These are phyloP conservation scores for Cecidostiba fungosa DNA, from an alignment of 2,888 invertebrate species.

Conservation along the genomic window DNA sequence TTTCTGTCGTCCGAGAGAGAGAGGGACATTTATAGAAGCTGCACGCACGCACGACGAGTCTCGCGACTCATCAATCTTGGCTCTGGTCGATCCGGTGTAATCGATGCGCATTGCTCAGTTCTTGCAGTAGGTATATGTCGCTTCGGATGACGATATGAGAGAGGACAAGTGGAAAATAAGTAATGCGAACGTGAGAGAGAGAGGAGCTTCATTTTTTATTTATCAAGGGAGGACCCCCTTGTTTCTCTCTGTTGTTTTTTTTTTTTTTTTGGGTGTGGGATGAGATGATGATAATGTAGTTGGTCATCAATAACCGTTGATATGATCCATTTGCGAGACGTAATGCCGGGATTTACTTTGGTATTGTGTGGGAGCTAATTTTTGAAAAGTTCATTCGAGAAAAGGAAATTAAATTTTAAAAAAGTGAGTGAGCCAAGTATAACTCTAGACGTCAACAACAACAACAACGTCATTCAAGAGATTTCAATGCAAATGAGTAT, in stretches of 20 bases:
- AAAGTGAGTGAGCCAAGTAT: no score
- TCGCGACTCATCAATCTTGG: conserved; percentile 62
- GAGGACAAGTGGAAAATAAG: conserved; percentile 57
- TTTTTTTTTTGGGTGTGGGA: neutral
- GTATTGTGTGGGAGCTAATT: neutral
- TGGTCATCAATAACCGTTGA: conserved; percentile 3
- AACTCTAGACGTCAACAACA: neutral
- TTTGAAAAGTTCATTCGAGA: no score
- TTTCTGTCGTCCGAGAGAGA: conserved; percentile 5
- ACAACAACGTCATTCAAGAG: no score
- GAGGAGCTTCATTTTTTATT: conserved; percentile 24
- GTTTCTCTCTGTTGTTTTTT: no score
- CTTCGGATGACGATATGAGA: conserved; percentile 46
- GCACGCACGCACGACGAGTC: neutral
- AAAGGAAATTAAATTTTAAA: no score
- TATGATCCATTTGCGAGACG: neutral
- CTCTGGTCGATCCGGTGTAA: conserved; percentile 50
- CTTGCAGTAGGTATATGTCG: neutral
- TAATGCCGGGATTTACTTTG: neutral
- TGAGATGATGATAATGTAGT: neutral
- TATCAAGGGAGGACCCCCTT: neutral
- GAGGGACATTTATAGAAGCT: conserved; percentile 55
- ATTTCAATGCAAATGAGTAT: no score
- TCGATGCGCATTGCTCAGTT: conserved; percentile 55
- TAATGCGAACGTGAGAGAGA: conserved; percentile 15